Evolutionary conservation across 2,113 vertebrate genomes (phyloP).

Genomic region (Isurus oxyrinchus): DNA sequence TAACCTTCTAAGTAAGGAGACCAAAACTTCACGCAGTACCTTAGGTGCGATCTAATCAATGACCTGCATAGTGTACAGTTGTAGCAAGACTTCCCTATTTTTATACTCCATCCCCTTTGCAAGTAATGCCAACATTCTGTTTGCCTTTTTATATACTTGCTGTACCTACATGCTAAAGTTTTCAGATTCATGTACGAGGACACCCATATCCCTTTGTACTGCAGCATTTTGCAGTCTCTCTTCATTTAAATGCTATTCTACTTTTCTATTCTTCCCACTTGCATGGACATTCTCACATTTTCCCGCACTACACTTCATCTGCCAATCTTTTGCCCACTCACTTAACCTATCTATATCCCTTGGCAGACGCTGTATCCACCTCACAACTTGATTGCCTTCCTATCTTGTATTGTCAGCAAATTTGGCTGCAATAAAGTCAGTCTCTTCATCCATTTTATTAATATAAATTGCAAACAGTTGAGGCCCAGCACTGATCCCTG

Average conservation of each 20-base stretch:
- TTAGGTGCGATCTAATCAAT: not conserved
- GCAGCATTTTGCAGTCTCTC: not conserved
- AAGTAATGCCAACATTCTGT: not conserved
- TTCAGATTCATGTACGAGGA: not conserved
- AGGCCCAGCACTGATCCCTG: not conserved
- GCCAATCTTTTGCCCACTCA: not conserved
- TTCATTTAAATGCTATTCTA: not conserved
- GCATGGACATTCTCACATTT: not conserved
- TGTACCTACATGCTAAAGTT: not conserved
- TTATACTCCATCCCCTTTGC: not conserved
- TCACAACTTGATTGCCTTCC: too few species aligned
- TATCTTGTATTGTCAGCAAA: not conserved
- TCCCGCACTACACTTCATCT: not conserved
- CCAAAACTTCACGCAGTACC: not conserved
- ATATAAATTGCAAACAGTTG: not conserved
- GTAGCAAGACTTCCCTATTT: not conserved
- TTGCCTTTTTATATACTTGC: not conserved
- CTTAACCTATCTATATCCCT: not conserved
- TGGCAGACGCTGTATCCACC: not conserved
- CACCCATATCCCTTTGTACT: not conserved
- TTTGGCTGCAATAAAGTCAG: not conserved
- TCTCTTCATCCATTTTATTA: not conserved
- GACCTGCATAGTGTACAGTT: not conserved
- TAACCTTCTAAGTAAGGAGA: too few species aligned
- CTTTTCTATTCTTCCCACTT: not conserved